phyloP scores from a whole-genome alignment of 2,113 vertebrate species.

The Vidua chalybeata region DNA sequence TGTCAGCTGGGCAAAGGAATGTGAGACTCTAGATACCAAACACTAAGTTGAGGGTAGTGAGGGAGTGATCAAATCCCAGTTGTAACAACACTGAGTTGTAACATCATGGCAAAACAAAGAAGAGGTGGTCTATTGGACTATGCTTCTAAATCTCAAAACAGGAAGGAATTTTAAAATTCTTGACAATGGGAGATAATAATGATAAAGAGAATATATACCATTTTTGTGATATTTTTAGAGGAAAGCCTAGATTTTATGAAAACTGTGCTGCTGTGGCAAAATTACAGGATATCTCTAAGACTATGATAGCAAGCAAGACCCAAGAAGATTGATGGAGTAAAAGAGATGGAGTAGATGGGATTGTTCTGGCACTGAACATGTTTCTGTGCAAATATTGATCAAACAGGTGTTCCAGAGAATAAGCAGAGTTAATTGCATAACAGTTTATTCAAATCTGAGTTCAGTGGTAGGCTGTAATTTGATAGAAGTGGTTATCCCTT shows the following conservation, averaged over 20 bases:
- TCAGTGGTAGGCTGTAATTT: neutral
- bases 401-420: neutral
- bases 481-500: neutral
- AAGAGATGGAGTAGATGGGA: neutral
- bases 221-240: neutral
- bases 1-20: neutral
- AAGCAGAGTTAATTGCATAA: neutral
- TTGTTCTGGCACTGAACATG: neutral
- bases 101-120: neutral
- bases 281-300: neutral
- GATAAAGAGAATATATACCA: neutral
- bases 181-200: neutral
- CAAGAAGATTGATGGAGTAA: neutral
- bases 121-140: neutral
- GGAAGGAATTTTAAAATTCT: neutral
- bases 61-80: neutral
- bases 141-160: neutral
- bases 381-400: conserved; percentile 14
- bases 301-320: accelerated
- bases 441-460: neutral
- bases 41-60: neutral
- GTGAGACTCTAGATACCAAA: neutral
- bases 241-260: neutral
- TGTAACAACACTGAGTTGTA: neutral
- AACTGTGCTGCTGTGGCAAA: neutral